Base-by-base conservation (phyloP, 23 tunicate genomes). In the Phallusia fumigata region DNA sequence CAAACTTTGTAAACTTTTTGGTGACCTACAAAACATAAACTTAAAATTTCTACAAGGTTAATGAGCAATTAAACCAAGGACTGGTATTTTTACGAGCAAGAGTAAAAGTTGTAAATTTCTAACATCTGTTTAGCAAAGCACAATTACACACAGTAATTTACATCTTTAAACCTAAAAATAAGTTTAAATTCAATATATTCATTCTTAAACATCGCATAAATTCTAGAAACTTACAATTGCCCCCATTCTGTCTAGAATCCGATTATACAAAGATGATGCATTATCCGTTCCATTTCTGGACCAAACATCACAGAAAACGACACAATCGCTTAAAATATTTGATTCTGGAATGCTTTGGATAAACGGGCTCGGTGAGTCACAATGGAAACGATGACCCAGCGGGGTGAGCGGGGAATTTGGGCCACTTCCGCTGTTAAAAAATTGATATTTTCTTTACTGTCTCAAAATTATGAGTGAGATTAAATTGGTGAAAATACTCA, bases 231-330 rank as follows among this genome's bases (percentile, higher is more conserved):
- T 81, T 78, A 91, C 96, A 36, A 82, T 87, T 15, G 97, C 97
- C 36, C 97, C 97, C 97, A 92, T 92, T 76, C 97, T 53, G n/a
- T 31, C 74, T 0, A 92, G 64, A 65, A 92, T 83, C 47, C 86
- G 51, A 3, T 80, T 65, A 74, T 83, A 92, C 18, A 92, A 76
- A 80, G 36, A 34, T 24, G 97, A 92, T 24, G 88, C 69, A 88
- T 92, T 92, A 64, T 92, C 89, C 31, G 75, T 84, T 19, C 90
- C 97, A 64, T 88, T 91, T 11, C 74, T 31, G 16, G 89, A 80
- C 97, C 97, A 92, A 30, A 85, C 92, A 84, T 92, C 97, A 65
- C 84, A 91, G 80, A 78, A 92, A 0, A 85, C 92, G 75, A 80
- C 81, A 84, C 91, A 87, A 33, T 82, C 86, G 13, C 64, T 33